Percentiles rank a stretch among this genome's conserved stretches.
Evolutionary conservation across 1,140 invertebrate species (phyloP).

Genomic region (Geopemphigus sp.): DNA sequence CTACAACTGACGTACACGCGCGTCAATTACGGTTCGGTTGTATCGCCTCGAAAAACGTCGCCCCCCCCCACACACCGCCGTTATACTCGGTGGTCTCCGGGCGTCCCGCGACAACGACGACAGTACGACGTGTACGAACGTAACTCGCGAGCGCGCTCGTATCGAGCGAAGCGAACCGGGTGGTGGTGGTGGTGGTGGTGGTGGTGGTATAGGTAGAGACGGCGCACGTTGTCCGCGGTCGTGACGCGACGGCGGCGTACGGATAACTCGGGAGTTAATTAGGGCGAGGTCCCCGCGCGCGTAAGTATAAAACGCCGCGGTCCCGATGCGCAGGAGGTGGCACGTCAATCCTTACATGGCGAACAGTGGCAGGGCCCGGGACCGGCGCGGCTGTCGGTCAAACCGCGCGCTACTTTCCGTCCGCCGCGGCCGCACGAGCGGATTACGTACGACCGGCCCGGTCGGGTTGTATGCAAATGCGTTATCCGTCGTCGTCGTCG

Average conservation of each 20-base stretch:
- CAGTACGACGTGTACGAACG: too few relatives aligned
- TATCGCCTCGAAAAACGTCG: too few relatives aligned
- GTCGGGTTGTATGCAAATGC: slow-evolving; percentile 23
- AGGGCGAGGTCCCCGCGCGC: slow-evolving; percentile 40
- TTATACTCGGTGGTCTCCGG: too few relatives aligned
- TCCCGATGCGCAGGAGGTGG: neutral
- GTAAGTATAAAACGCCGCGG: slow-evolving; percentile 4
- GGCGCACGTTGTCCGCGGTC: neutral
- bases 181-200: too few relatives aligned
- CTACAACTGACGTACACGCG: too few relatives aligned
- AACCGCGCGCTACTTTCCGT: too few relatives aligned
- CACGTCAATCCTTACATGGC: slow-evolving; percentile 48
- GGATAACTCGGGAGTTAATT: slow-evolving; percentile 33
- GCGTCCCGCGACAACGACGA: too few relatives aligned
- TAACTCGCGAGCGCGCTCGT: too few relatives aligned
- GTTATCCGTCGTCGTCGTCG: neutral
- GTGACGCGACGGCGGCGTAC: neutral
- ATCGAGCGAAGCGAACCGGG: too few relatives aligned
- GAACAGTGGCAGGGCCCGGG: slow-evolving; percentile 17
- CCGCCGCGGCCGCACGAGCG: slow-evolving; percentile 8
- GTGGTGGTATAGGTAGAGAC: too few relatives aligned
- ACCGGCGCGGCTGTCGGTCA: slow-evolving; percentile 16
- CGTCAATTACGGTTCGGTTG: too few relatives aligned
- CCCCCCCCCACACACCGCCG: too few relatives aligned
- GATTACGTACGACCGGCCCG: neutral